A percentile compares a stretch with the other conserved stretches of the same genome.
These are phyloP conservation scores for Phortica okadai DNA, from an alignment of 2,888 invertebrate genomes.

Conservation along the genomic window DNA sequence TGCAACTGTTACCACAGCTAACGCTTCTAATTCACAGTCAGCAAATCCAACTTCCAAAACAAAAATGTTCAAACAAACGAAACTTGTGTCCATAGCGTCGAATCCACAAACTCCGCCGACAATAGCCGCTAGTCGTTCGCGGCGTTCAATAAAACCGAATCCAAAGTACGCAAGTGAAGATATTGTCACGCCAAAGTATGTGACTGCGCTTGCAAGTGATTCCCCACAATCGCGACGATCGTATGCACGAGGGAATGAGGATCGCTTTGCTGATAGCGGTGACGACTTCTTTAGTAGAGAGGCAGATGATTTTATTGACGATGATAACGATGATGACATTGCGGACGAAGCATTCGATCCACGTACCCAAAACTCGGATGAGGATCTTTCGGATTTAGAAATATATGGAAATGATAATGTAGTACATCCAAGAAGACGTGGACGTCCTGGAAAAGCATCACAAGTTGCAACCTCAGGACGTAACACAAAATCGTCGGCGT, in stretches of 20 bases:
- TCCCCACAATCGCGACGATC: slow-evolving; percentile 9
- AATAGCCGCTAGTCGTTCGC: slow-evolving; percentile 72
- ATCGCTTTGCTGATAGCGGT: slow-evolving; percentile 40
- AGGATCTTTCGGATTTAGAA: slow-evolving; percentile 48
- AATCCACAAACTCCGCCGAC: slow-evolving; percentile 61
- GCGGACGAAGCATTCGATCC: slow-evolving; percentile 60
- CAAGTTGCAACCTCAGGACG: slow-evolving; percentile 39
- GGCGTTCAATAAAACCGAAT: slow-evolving; percentile 76
- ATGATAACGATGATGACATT: slow-evolving; percentile 59
- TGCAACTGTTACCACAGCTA: too few species aligned
- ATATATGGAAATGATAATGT: neutral
- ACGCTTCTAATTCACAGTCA: too few species aligned
- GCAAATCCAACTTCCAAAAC: neutral
- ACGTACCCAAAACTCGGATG: slow-evolving; percentile 60
- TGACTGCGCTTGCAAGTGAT: slow-evolving; percentile 47
- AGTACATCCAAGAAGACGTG: slow-evolving; percentile 49
- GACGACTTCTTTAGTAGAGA: slow-evolving; percentile 60
- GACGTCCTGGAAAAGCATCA: slow-evolving; percentile 53
- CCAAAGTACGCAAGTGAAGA: slow-evolving; percentile 75
- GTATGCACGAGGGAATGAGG: slow-evolving; percentile 7
- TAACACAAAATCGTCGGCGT: neutral
- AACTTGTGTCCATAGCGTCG: slow-evolving; percentile 21
- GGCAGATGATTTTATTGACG: slow-evolving; percentile 53
- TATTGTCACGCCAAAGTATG: slow-evolving; percentile 71
- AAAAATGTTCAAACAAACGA: slow-evolving; percentile 59